Base-by-base conservation (phyloP, 2,888 invertebrate species). In the Tetanocera ferruginea region DNA sequence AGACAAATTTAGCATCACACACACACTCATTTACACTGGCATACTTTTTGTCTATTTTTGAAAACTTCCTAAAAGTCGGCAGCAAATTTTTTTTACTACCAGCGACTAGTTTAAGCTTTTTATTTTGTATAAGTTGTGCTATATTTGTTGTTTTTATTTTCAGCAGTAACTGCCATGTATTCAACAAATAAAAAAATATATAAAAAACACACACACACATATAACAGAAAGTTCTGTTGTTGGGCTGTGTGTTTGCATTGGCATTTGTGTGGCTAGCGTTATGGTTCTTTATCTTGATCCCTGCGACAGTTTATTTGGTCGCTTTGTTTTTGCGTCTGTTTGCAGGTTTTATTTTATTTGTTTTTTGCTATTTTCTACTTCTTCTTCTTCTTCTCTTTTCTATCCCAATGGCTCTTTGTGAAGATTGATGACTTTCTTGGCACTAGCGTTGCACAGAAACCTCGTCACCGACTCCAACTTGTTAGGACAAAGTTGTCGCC, bases 381-480 rank as follows among this genome's bases (percentile, higher is more conserved):
- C 67, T 4, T 49, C 25, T 5, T 23, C 49, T 62, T 17, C 43
- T 49, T 6, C 25, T 2, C 5, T 25, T 11, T 25, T 23, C 14
- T 25, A 2, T 37, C 1, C 34, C 37, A 8, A 5, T 19, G 28
- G n/a, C 49, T 23, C 6, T 52, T 51, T 14, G 51, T 28, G 37
- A 70, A 70, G 70, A 70, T 70, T 70, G 70, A 70, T 70, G 70
- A 70, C 51, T 70, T 11, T 51, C 51, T 70, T 70, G 70, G 51
- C 51, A 52, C 70, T 51, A 25, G 11, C 49, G 43, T 14, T 43
- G 43, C 14, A 11, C 43, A 11, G 11, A 3, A 11, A 43, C 43
- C 43, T 43, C 11, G 43, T 67, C 23, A 55, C 55, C n/a, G 19
- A n/a, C n/a, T 55, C 62, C 31, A 23, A 23, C 23, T 28, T 25